Conservation (phyloP, 2,797 vertebrate species). For the Hippopotamyrus pictus region DNA sequence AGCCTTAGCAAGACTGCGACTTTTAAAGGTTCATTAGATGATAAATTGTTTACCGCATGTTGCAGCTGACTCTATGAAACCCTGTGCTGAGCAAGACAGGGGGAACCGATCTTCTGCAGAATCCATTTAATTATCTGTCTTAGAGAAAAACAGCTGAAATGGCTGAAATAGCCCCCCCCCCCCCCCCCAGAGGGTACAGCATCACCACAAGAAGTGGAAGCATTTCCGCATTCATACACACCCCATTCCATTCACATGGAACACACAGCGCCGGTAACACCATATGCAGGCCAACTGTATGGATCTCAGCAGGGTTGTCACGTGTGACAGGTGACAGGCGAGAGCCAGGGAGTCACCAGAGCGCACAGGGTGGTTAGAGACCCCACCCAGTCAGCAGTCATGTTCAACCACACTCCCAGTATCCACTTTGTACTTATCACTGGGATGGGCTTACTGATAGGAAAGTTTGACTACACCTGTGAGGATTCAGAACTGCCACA, state of each 20-base stretch:
- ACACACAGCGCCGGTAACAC: background rate
- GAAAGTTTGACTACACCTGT: background rate
- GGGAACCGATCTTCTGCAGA: background rate
- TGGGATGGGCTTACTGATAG: background rate
- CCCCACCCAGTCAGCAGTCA: background rate
- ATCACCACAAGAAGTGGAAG: background rate
- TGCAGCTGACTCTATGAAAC: background rate
- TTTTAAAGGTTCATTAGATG: background rate
- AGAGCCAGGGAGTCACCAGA: background rate
- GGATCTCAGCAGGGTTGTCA: background rate
- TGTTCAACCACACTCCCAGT: background rate
- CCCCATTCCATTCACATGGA: background rate
- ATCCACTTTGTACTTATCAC: background rate
- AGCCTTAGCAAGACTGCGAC: background rate
- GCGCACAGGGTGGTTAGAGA: background rate
- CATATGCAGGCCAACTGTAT: background rate
- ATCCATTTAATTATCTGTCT: background rate
- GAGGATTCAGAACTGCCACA: background rate
- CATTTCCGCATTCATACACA: background rate
- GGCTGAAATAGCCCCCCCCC: background rate
- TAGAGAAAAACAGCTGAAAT: background rate
- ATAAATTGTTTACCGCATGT: background rate
- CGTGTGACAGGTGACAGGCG: background rate
- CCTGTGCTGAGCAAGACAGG: background rate
- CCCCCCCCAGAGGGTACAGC: background rate